Conservation (phyloP, 2,797 vertebrate species). For the Thaleichthys pacificus region DNA sequence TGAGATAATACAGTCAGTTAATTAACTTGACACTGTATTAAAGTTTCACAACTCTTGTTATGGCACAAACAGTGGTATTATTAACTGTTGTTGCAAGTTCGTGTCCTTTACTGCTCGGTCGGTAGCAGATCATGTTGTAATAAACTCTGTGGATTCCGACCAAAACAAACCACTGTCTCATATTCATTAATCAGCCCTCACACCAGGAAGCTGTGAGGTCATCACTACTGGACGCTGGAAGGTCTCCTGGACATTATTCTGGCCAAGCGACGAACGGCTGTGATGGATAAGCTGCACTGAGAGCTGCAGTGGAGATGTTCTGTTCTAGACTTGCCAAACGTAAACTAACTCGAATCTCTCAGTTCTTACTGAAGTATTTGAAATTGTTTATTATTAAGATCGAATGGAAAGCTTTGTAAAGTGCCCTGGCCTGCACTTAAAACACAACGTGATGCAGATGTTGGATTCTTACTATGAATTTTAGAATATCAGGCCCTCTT, state of each 20-base stretch:
- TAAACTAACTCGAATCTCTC: too few relatives aligned
- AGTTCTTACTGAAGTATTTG: too few relatives aligned
- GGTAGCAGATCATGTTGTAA: too few relatives aligned
- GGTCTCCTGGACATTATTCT: neutral
- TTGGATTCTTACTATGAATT: too few relatives aligned
- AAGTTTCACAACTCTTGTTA: neutral
- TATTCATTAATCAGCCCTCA: constrained; percentile 4
- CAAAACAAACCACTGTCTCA: constrained; percentile 5
- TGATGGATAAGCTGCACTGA: neutral
- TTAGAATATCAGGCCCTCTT: too few relatives aligned
- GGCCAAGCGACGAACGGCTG: neutral
- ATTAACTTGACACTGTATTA: neutral
- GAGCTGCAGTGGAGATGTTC: neutral
- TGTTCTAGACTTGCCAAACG: neutral
- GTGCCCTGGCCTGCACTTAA: too few relatives aligned
- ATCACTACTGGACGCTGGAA: neutral
- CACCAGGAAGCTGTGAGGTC: constrained; percentile 10
- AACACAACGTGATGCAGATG: too few relatives aligned
- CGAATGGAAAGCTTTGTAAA: too few relatives aligned
- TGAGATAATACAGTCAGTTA: neutral
- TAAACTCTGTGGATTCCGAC: neutral
- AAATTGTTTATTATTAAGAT: too few relatives aligned
- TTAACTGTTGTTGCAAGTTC: neutral
- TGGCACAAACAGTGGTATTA: neutral
- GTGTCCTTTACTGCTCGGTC: too few relatives aligned